Conservation (phyloP, 2,888 invertebrate species). For the Trileptium ribeirensis region DNA sequence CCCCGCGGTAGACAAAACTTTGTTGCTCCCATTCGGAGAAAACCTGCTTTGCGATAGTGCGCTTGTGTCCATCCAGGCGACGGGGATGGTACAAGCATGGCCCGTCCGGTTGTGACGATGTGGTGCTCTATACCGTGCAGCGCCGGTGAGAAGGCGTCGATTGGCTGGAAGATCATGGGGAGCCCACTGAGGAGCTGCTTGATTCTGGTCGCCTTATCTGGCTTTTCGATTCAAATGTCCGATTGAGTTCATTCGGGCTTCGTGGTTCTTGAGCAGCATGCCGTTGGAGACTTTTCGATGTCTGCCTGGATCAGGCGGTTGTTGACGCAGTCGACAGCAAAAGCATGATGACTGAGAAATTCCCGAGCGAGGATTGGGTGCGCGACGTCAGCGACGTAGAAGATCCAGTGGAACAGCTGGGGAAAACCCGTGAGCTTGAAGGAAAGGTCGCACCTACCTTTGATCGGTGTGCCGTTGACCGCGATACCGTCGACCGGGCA, state of each 20-base stretch:
- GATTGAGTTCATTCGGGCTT: background rate
- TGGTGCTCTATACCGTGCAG: slow-evolving; percentile 6
- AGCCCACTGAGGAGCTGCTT: background rate
- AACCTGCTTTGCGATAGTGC: background rate
- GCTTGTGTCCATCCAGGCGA: background rate
- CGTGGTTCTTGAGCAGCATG: background rate
- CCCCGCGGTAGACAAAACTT: slow-evolving; percentile 3
- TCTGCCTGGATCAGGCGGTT: background rate
- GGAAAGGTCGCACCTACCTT: background rate
- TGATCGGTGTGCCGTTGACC: background rate
- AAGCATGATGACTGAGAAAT: background rate
- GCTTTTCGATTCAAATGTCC: too few relatives aligned
- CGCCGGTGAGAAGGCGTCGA: background rate
- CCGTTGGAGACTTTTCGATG: background rate
- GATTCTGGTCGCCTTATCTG: background rate
- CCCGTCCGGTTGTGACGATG: slow-evolving; percentile 7
- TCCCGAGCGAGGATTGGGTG: background rate
- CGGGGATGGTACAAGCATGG: background rate
- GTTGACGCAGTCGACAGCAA: background rate
- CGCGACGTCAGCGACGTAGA: slow-evolving; percentile 8
- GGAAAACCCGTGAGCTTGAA: background rate
- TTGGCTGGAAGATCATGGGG: background rate
- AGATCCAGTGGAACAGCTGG: background rate
- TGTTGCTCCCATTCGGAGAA: background rate
- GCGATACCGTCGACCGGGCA: background rate